Percentiles rank a stretch among this genome's conserved stretches.
These are phyloP conservation scores for Sparus aurata DNA, from an alignment of 2,797 vertebrate species.

Conservation along the genomic window DNA sequence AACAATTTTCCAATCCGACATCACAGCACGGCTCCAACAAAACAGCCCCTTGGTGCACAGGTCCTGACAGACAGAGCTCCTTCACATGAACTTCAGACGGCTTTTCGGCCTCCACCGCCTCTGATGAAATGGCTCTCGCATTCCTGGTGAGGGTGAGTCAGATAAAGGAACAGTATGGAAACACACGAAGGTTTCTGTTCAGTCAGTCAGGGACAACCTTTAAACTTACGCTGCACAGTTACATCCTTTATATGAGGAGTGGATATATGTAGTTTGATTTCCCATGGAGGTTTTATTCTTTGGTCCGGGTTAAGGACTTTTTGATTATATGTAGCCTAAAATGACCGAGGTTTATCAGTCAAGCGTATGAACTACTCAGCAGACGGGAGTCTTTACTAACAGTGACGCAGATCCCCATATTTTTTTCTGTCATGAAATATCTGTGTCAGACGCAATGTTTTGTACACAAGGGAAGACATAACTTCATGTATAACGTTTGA, in stretches of 20 bases:
- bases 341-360: background rate
- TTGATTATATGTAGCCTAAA: slow-evolving; percentile 9
- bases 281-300: background rate
- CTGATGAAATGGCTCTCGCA: slow-evolving; percentile 61
- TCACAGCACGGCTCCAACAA: slow-evolving; percentile 67
- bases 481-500: no score
- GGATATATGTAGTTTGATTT: background rate
- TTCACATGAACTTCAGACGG: slow-evolving; percentile 82
- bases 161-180: slow-evolving; percentile 44
- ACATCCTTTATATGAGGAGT: background rate
- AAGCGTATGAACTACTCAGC: no score
- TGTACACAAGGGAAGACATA: no score
- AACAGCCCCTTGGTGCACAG: slow-evolving; percentile 77
- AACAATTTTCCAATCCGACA: slow-evolving; percentile 39
- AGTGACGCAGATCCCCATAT: no score
- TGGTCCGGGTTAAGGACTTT: background rate
- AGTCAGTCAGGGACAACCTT: background rate
- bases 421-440: background rate
- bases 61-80: slow-evolving; percentile 74
- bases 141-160: slow-evolving; percentile 75
- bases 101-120: slow-evolving; percentile 77
- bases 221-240: background rate
- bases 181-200: slow-evolving; percentile 20
- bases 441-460: no score
- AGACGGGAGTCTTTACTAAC: no score